Evolutionary conservation across 2,888 invertebrate genomes (phyloP), one percentile per base, ranked within the genome.

Genomic region (Proisotoma minuta): DNA sequence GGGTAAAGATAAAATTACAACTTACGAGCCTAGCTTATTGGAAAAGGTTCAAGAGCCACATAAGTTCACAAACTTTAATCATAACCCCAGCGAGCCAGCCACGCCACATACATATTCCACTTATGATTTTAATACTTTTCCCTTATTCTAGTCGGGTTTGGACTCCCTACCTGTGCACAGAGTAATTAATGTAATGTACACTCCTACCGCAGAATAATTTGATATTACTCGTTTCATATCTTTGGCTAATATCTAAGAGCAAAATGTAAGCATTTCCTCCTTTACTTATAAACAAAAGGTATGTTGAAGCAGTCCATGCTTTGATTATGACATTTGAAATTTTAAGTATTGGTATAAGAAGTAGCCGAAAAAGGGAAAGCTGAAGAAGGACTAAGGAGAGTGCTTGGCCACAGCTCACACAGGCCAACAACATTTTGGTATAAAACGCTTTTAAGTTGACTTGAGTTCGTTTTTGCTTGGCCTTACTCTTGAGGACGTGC

Each of bases 401-500:
- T 39, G 43, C 3, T 54, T 24, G 8, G 28, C 52, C 8, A 12
- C n/a, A 5, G 28, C 15, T 24, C 26, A 20, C n/a, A 26, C 28
- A 10, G 28, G 24, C 27, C 26, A 51, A 51, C 51, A 27, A 28
- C 24, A 27, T 27, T 51, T 51, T 50, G 27, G 27, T 51, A 51
- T 26, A 27, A 51, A 27, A 50, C 23, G 27, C 28, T 51, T 51
- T 51, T 51, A 51, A 51, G 51, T 51, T 51, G 26, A 26, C 24
- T 50, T 8, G n/a, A 22, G 50, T 15, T n/a, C 43, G 43, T 43
- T 39, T 52, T 27, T 27, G 34, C 23, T 54, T 34, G 39, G 10
- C 53, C 34, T 54, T 54, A 54, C 34, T 54, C 53, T 54, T 54
- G 39, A 56, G 43, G 47, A 56, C 56, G 56, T 56, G 56, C 40